phyloP scores from a whole-genome alignment of 2,888 invertebrate genomes.

The Odontocolon sp. region DNA sequence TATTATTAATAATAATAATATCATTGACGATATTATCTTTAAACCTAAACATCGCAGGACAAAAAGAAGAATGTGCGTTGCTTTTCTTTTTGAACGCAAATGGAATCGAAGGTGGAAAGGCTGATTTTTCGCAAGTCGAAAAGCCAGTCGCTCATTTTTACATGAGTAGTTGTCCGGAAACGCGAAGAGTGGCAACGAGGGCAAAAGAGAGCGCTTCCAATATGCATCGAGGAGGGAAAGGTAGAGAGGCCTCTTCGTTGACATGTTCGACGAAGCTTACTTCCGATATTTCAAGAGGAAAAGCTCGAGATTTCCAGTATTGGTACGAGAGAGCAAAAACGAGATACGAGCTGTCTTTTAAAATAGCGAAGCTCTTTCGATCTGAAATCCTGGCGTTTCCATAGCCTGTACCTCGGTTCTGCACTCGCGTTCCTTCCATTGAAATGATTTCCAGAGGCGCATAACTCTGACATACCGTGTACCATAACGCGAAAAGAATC shows the following conservation, averaged over 20 bases:
- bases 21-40: no score
- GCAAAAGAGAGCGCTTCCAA: slow-evolving; percentile 16
- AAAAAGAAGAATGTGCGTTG: neutral
- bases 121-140: slow-evolving; percentile 23
- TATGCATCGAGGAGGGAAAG: slow-evolving; percentile 28
- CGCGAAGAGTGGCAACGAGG: slow-evolving; percentile 25
- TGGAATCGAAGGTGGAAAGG: slow-evolving; percentile 34
- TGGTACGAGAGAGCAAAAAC: neutral
- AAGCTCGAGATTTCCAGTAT: slow-evolving; percentile 7
- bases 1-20: neutral
- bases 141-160: neutral
- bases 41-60: neutral
- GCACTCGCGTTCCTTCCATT: neutral
- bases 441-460: neutral
- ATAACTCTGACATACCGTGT: neutral
- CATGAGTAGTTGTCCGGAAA: slow-evolving; percentile 7
- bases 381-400: neutral
- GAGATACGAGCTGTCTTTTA: slow-evolving; percentile 11
- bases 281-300: slow-evolving; percentile 38
- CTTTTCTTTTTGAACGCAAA: neutral
- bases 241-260: slow-evolving; percentile 31
- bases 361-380: slow-evolving; percentile 2
- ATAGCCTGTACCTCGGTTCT: neutral
- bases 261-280: slow-evolving; percentile 40
- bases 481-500: slow-evolving; percentile 39